These are phyloP conservation scores for Pampus argenteus DNA, from an alignment of 2,797 vertebrate genomes.

Conservation along the genomic window DNA sequence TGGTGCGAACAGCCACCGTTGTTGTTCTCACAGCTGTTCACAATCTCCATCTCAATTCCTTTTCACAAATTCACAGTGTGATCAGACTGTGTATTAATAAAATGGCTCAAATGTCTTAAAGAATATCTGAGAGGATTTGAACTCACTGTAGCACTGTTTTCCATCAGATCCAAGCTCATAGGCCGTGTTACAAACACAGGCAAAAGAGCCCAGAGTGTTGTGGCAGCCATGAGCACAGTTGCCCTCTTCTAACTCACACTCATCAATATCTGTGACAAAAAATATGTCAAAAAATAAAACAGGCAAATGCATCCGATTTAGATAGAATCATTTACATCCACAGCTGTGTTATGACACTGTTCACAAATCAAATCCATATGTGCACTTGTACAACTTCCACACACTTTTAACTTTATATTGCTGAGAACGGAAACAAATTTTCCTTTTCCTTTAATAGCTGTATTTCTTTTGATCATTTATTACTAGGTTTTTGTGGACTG, in stretches of 20 bases:
- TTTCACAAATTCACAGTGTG: constrained; percentile 61
- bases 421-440: neutral
- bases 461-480: neutral
- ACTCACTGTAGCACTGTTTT: constrained; percentile 95
- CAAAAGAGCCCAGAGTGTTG: constrained; percentile 92
- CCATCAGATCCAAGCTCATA: constrained; percentile 94
- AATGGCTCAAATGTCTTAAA: neutral
- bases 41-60: constrained; percentile 98
- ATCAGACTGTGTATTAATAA: neutral
- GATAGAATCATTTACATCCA: constrained; percentile 14
- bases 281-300: neutral
- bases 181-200: constrained; percentile 89
- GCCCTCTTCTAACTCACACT: constrained; percentile 84
- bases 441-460: neutral
- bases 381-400: constrained; percentile 1
- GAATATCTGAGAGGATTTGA: neutral
- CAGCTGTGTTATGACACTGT: neutral
- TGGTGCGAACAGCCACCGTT: constrained; percentile 93
- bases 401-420: neutral
- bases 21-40: constrained; percentile 92
- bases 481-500: neutral
- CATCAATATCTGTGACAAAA: constrained; percentile 88
- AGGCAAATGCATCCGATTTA: constrained; percentile 20
- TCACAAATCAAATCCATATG: constrained; percentile 18
- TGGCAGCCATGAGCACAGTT: constrained; percentile 91